Percentiles rank a stretch among this genome's conserved stretches.
phyloP scores from a whole-genome alignment of 1,140 invertebrate genomes.

The Tribolium madens region DNA sequence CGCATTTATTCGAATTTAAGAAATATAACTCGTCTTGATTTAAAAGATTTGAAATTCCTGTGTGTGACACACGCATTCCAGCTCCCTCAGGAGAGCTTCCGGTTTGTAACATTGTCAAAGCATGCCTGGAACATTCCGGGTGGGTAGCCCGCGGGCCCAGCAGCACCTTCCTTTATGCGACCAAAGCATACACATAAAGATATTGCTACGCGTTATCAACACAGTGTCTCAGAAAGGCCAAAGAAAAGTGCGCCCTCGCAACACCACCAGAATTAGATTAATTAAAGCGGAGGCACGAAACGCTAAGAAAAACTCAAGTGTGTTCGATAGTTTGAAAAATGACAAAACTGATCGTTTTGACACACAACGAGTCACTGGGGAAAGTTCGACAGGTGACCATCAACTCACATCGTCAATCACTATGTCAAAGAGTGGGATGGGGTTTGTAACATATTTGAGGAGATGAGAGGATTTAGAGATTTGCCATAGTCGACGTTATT shows the following conservation, averaged over 20 bases:
- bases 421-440: background rate
- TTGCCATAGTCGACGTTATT: conserved; percentile 31
- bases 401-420: conserved; percentile 34
- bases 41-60: conserved; percentile 36
- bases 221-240: background rate
- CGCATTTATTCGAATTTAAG: background rate
- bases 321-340: conserved; percentile 11
- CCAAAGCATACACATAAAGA: conserved; percentile 39
- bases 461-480: conserved; percentile 29
- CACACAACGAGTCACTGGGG: conserved; percentile 4
- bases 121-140: conserved; percentile 40
- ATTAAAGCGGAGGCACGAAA: conserved; percentile 34
- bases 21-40: conserved; percentile 7
- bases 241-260: conserved; percentile 5
- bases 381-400: conserved; percentile 39
- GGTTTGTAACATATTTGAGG: background rate
- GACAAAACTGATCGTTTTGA: conserved; percentile 40
- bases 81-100: conserved; percentile 32
- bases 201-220: conserved; percentile 23
- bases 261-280: conserved; percentile 28
- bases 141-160: conserved; percentile 16
- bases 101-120: conserved; percentile 38
- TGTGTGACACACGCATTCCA: conserved; percentile 41
- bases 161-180: conserved; percentile 31
- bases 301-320: conserved; percentile 10